These are phyloP conservation scores for Lycocerus yunnanus DNA, from an alignment of 2,888 invertebrate genomes.

Conservation along the genomic window DNA sequence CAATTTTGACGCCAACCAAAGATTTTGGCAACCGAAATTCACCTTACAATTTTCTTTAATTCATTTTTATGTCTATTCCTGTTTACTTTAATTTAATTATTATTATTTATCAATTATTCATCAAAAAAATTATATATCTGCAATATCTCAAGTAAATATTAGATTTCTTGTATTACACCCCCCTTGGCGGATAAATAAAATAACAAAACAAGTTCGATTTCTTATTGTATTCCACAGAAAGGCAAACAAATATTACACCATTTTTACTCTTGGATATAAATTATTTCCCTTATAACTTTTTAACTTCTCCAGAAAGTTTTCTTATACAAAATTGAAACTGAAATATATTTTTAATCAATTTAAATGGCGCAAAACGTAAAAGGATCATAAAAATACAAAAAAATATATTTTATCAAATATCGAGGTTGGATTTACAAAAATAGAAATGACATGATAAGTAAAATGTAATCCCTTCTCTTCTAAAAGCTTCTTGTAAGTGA, in stretches of 20 bases:
- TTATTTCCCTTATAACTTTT: neutral
- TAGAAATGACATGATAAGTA: neutral
- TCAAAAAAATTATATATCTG: too few species aligned
- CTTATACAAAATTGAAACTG: neutral
- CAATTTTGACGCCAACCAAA: neutral
- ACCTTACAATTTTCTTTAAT: neutral
- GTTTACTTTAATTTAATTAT: too few species aligned
- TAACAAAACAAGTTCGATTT: neutral
- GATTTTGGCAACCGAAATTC: neutral
- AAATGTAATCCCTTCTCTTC: neutral
- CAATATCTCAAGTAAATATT: too few species aligned
- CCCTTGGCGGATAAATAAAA: neutral
- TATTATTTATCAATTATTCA: too few species aligned
- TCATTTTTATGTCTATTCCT: too few species aligned
- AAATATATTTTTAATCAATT: neutral
- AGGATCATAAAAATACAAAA: neutral
- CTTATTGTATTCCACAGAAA: neutral
- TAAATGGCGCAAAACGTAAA: neutral
- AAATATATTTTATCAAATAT: neutral
- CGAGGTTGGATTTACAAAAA: neutral
- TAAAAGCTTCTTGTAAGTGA: neutral
- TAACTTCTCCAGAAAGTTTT: neutral
- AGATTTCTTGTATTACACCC: too few species aligned
- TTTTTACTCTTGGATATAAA: neutral
- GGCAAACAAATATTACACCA: neutral